Evolutionary conservation across 2,888 invertebrate genomes (phyloP).

Genomic region (Drosophila borealis): DNA sequence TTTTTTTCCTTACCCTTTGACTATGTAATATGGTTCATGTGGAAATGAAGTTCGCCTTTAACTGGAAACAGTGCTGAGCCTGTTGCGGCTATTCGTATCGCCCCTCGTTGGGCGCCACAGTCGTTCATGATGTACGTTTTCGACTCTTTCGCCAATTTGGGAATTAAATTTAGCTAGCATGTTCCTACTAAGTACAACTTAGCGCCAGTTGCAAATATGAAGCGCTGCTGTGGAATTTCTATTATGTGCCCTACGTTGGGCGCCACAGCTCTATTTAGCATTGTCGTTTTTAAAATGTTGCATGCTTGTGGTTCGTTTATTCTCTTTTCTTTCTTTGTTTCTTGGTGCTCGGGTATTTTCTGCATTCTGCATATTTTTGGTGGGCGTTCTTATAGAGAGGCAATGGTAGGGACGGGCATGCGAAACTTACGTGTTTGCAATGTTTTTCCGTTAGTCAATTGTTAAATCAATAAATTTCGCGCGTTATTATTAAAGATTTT

Average conservation of each 20-base stretch:
- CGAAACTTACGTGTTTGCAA: constrained; percentile 41
- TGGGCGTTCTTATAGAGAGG: constrained; percentile 29
- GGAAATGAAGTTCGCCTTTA: constrained; percentile 20
- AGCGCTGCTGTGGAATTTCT: not conserved
- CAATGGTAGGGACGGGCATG: no score
- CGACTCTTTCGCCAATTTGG: not conserved
- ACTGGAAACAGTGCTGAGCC: constrained; percentile 9
- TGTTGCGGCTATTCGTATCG: constrained; percentile 1
- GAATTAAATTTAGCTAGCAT: not conserved
- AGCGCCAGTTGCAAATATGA: not conserved
- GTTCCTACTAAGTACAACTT: not conserved
- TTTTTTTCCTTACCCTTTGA: constrained; percentile 10
- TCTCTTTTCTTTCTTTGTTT: constrained; percentile 29
- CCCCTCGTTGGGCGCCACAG: constrained; percentile 12
- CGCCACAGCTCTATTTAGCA: constrained; percentile 31
- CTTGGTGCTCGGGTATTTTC: constrained; percentile 3
- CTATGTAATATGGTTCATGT: constrained; percentile 15
- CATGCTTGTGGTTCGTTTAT: constrained; percentile 37
- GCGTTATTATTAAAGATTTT: not conserved
- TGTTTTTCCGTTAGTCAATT: constrained; percentile 53
- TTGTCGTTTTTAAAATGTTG: constrained; percentile 34
- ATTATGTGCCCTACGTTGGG: constrained; percentile 17
- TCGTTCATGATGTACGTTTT: not conserved
- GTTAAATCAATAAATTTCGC: constrained; percentile 61
- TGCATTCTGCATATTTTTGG: constrained; percentile 28